Conservation (phyloP, 2,797 vertebrate genomes). For the Carcharodon carcharias region DNA sequence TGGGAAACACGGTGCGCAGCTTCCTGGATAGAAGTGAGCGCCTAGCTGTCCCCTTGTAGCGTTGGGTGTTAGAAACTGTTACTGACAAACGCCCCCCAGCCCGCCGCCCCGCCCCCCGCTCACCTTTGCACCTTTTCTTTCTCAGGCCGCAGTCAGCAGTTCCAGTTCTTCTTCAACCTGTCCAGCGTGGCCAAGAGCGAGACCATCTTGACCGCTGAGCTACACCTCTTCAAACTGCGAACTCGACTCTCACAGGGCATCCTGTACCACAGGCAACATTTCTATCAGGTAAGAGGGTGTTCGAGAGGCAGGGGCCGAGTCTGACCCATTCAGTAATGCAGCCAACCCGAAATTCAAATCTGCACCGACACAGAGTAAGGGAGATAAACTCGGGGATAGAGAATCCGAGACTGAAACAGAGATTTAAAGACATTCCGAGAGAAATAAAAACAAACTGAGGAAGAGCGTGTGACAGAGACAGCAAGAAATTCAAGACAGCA, state of each 20-base stretch:
- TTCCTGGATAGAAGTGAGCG: slow-evolving; percentile 83
- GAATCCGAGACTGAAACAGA: background rate
- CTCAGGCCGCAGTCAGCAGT: slow-evolving; percentile 65
- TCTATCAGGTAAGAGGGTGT: slow-evolving; percentile 58
- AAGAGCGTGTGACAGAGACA: background rate
- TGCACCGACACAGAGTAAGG: background rate
- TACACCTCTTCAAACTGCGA: slow-evolving; percentile 79
- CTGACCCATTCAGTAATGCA: background rate
- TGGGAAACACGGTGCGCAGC: slow-evolving; percentile 82
- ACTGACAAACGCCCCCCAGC: no score
- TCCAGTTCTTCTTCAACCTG: slow-evolving; percentile 73
- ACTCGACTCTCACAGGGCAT: slow-evolving; percentile 46
- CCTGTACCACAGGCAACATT: slow-evolving; percentile 64
- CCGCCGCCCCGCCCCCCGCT: no score
- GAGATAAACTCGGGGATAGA: background rate
- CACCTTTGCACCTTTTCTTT: background rate
- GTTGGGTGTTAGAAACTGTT: background rate
- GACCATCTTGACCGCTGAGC: slow-evolving; percentile 75
- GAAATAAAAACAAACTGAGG: background rate
- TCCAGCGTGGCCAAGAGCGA: slow-evolving; percentile 72
- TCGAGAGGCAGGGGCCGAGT: background rate
- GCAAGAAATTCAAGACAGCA: background rate
- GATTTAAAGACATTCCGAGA: no score
- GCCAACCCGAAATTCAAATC: background rate
- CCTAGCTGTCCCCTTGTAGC: background rate